Percentiles rank a stretch among this genome's conserved stretches.
These are phyloP conservation scores for Urophycis tenuis DNA, from an alignment of 2,797 vertebrate species.

Conservation along the genomic window DNA sequence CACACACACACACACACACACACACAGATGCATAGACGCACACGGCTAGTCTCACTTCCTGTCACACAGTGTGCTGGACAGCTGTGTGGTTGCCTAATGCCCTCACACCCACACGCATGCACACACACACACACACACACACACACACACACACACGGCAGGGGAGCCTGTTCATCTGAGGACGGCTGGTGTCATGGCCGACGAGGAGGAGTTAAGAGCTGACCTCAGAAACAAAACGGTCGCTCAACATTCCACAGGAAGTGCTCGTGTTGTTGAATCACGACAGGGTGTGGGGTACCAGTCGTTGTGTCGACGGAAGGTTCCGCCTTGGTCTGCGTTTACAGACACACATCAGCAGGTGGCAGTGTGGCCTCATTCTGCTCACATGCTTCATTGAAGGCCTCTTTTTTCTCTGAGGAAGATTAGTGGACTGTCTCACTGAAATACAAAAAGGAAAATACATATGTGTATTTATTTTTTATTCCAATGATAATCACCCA, in stretches of 20 bases:
- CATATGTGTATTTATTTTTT: not conserved
- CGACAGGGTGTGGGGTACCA: too few species aligned
- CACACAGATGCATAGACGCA: slow-evolving; percentile 18
- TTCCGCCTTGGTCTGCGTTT: not conserved
- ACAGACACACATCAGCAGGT: slow-evolving; percentile 42
- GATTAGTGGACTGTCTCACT: not conserved
- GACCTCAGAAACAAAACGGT: slow-evolving; percentile 13
- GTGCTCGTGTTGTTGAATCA: too few species aligned
- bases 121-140: slow-evolving; percentile 10
- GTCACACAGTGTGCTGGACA: slow-evolving; percentile 41
- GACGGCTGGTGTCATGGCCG: slow-evolving; percentile 14
- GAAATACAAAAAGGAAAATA: not conserved
- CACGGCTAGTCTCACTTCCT: slow-evolving; percentile 30
- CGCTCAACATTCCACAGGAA: not conserved
- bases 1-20: slow-evolving; percentile 24
- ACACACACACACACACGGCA: slow-evolving; percentile 20
- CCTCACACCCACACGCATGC: slow-evolving; percentile 17
- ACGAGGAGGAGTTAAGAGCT: too few species aligned
- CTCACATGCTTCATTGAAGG: not conserved
- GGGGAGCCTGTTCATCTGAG: slow-evolving; percentile 30
- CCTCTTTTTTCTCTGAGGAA: too few species aligned
- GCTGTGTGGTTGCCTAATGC: slow-evolving; percentile 36
- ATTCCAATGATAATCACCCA: not conserved
- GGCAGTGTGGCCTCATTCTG: slow-evolving; percentile 45
- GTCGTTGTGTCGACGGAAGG: too few species aligned